phyloP scores from a whole-genome alignment of 2,888 invertebrate genomes.

The Sycophila texana region DNA sequence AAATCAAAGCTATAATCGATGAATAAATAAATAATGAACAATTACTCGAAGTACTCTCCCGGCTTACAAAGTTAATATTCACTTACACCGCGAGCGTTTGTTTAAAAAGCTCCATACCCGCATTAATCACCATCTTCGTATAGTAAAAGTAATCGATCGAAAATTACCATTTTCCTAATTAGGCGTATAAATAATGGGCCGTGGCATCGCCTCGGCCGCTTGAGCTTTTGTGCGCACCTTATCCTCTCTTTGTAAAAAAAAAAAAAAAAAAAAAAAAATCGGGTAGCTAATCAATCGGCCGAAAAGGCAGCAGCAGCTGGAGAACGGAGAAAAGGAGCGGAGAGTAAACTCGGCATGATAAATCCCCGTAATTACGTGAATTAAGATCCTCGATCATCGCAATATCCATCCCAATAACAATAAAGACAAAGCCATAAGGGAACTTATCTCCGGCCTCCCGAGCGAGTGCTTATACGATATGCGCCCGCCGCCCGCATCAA shows the following conservation, averaged over 20 bases:
- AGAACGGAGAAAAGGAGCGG: not conserved
- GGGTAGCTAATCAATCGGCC: constrained; percentile 23
- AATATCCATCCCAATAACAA: constrained; percentile 39
- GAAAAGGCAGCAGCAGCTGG: not conserved
- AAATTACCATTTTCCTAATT: constrained; percentile 43
- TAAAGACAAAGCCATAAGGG: constrained; percentile 33
- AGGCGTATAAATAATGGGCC: constrained; percentile 21
- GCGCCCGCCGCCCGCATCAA: constrained; percentile 14
- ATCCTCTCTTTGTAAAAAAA: not conserved
- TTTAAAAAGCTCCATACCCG: not conserved
- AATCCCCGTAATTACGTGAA: constrained; percentile 26
- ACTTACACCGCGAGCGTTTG: constrained; percentile 1
- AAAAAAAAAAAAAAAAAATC: constrained; percentile 4
- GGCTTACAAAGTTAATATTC: not conserved
- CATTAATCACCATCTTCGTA: constrained; percentile 34
- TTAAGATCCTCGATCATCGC: constrained; percentile 29
- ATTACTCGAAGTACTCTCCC: too few relatives aligned
- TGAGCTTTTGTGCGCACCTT: not conserved
- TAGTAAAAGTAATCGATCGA: constrained; percentile 33
- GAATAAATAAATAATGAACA: too few relatives aligned
- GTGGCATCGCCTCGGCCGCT: not conserved
- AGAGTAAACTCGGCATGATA: constrained; percentile 9
- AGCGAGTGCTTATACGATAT: constrained; percentile 24
- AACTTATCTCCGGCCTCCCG: not conserved
- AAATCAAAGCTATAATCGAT: too few relatives aligned